Base-by-base conservation (phyloP, 2,113 vertebrate genomes). In the Myotis lucifugus region DNA sequence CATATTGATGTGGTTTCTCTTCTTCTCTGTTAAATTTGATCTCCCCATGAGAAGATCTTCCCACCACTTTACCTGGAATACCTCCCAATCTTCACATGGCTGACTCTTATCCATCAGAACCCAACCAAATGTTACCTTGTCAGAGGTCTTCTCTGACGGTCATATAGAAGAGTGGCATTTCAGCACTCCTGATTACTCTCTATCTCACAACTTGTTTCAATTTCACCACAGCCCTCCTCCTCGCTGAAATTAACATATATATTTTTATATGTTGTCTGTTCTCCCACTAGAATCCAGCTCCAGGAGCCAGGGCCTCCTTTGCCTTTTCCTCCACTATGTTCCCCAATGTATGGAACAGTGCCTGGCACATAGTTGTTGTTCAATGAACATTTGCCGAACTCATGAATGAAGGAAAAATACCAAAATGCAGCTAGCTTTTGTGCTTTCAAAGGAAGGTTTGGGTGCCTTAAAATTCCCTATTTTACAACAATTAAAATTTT, bases 341-440 rank as follows among this genome's bases (percentile, higher is more conserved):
- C 73, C 50, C 59, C 37, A 78, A 37, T 78, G 46, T 67, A 85
- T 96, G 66, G 90, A 95, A 92, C n/a, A 81, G 52, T 77, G 37
- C 48, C 90, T 95, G 94, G 67, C 48, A 78, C 61, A 85, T n/a
- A 95, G 18, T 37, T 85, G 64, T 79, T 74, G 61, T 91, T 96
- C 85, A 88, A 13, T 88, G 81, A 96, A 67, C 90, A 96, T 94
- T 94, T 92, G 64, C 61, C 70, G 29, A 95, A 91, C 88, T 96
- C 69, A 90, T 91, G 64, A 96, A 96, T 88, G 94, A 88, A 95
- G 73, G 48, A 92, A 90, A 95, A 92, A 74, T 67, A 85, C 29
- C 61, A 86, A 96, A 90, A 88, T 59, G 32, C 48, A 79, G 29
- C 27, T 69, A 86, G 76, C 15, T 69, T 92, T 91, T 91, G 54